Evolutionary conservation across 2,888 invertebrate species (phyloP).

Genomic region (Drosophila ustulata): DNA sequence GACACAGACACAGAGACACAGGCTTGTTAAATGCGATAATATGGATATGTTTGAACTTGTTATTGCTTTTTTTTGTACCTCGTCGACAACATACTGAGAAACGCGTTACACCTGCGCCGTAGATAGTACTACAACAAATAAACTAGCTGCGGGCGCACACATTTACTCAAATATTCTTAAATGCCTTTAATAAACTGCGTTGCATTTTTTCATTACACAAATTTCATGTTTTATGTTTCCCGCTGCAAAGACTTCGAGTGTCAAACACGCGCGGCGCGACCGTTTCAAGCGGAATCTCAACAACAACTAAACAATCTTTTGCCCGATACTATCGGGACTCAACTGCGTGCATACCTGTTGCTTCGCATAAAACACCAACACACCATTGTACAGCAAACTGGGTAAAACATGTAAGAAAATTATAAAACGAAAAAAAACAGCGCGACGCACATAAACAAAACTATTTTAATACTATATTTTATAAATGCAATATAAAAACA

Average conservation of each 20-base stretch:
- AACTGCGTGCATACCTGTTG: conserved; percentile 49
- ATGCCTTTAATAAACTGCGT: conserved; percentile 4
- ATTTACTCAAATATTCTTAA: conserved; percentile 24
- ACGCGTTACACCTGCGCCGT: conserved; percentile 58
- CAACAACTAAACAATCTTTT: conserved; percentile 59
- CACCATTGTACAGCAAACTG: background rate
- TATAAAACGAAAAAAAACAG: background rate
- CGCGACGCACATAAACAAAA: background rate
- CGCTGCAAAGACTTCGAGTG: conserved; percentile 52
- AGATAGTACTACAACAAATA: conserved; percentile 10
- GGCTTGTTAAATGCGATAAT: conserved; percentile 51
- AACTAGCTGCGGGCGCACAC: conserved; percentile 11
- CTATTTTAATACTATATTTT: background rate
- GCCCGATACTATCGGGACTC: conserved; percentile 42
- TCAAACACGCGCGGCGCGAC: conserved; percentile 46
- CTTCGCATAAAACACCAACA: conserved; percentile 15
- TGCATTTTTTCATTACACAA: background rate
- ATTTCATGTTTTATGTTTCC: conserved; percentile 47
- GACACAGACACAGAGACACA: conserved; percentile 7
- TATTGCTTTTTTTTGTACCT: conserved; percentile 52
- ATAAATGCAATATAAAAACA: conserved; percentile 5
- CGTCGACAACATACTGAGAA: conserved; percentile 7
- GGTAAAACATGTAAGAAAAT: background rate
- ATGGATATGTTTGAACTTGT: conserved; percentile 68
- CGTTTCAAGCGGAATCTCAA: conserved; percentile 58